These are phyloP conservation scores for Thoracochromis brauschi DNA, from an alignment of 2,113 vertebrate species.

Conservation along the genomic window DNA sequence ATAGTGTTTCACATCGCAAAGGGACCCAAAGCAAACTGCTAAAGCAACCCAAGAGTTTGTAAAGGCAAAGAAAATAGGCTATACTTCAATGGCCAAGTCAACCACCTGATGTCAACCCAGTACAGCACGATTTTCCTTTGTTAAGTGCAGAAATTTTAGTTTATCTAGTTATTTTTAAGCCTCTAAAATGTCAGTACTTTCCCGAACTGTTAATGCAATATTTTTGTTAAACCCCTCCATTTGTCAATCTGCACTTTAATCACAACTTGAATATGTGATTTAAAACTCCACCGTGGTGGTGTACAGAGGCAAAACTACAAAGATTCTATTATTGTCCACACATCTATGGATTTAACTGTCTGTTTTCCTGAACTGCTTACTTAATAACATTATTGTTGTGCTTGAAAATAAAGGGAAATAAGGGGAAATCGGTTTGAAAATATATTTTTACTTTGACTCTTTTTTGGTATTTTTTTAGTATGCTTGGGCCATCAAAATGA, in stretches of 20 bases:
- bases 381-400: not conserved
- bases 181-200: not conserved
- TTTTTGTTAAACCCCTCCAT: not conserved
- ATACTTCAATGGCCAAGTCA: not conserved
- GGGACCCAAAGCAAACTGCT: not conserved
- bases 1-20: not conserved
- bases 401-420: not conserved
- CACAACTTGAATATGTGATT: not conserved
- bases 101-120: not conserved
- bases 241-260: not conserved
- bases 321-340: not conserved
- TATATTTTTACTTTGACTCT: not conserved
- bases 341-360: not conserved
- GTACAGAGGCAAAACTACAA: not conserved
- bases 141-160: not conserved
- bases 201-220: not conserved
- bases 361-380: not conserved
- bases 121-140: rapidly evolving
- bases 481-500: not conserved
- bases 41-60: not conserved
- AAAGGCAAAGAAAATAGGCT: not conserved
- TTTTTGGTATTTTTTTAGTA: not conserved
- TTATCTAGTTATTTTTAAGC: not conserved
- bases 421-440: not conserved
- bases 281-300: not conserved